Base-by-base conservation (phyloP, 92 coral and sea anemone genomes). In the Virgularia gustaviana region DNA sequence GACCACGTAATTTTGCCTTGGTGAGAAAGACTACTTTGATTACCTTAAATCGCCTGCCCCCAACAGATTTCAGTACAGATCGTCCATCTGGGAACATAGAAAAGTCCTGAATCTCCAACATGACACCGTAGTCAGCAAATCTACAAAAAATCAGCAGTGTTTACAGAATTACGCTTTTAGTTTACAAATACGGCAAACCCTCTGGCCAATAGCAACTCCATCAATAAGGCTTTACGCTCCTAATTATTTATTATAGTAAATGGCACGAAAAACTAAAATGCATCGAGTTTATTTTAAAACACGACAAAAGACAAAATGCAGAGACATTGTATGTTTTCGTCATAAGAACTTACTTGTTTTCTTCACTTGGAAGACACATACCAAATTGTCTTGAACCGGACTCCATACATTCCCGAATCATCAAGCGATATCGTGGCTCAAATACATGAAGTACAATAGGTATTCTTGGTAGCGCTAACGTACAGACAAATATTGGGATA, bases 341-440 rank as follows among this genome's bases (percentile, higher is more conserved):
- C n/a, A n/a, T n/a, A n/a, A n/a, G n/a, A n/a, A 20, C 76, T 70
- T 27, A 92, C 98, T 90, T 87, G 58, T 73, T 76, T 24, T 82
- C 90, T 12, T 80, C 84, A 65, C 66, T 76, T 2, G 88, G 90
- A 70, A 79, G 20, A 70, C 98, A 92, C 98, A 92, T 92, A 63
- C 98, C 98, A 84, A 92, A 92, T 83, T 89, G 98, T 70, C 83
- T 59, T 15, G 92, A 85, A 12, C 98, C 98, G 10, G 98, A 86
- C 67, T 89, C 98, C 90, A 92, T 79, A 55, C 98, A 92, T 36
- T 85, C 90, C 32, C 98, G 87, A 16, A 92, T 83, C 98, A 92
- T 92, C 60, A 92, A 82, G 18, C 98, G 89, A 55, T 92, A 92
- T 11, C 98, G 91, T 24, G 98, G 98, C 51, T 92, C 98, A 85